phyloP scores from a whole-genome alignment of 2,113 vertebrate species.

The Mirza zaza region DNA sequence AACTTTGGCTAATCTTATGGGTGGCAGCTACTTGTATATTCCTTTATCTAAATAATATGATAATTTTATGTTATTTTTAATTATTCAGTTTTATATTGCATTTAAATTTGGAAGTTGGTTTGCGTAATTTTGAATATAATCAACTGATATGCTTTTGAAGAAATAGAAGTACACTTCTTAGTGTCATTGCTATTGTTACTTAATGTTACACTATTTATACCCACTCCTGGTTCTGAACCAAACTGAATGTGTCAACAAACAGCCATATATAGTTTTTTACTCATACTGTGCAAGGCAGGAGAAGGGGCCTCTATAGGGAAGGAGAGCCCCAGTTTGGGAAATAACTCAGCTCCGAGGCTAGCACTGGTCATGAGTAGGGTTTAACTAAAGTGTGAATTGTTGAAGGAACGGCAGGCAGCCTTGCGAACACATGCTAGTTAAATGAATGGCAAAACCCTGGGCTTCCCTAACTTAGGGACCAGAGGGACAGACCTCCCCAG shows the following conservation, averaged over 20 bases:
- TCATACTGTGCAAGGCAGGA: neutral
- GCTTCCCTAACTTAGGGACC: neutral
- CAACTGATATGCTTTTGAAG: neutral
- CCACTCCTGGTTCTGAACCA: neutral
- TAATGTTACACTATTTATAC: neutral
- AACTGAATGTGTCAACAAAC: neutral
- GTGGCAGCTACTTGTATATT: neutral
- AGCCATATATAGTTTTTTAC: neutral
- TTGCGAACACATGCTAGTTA: neutral
- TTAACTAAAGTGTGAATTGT: neutral
- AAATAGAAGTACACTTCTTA: neutral
- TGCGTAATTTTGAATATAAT: neutral
- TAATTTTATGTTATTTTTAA: neutral
- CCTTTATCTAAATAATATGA: neutral
- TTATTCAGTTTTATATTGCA: neutral
- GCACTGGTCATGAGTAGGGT: no score
- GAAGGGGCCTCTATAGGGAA: neutral
- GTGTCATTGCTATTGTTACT: neutral
- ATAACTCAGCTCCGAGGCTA: neutral
- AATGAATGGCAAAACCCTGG: neutral
- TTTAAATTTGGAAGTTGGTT: neutral
- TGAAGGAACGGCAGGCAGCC: neutral
- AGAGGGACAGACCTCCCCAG: neutral
- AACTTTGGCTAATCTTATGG: neutral
- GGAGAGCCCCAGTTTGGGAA: neutral